Conservation (phyloP, 2,888 invertebrate genomes). For the Sminthurinus aureus region DNA sequence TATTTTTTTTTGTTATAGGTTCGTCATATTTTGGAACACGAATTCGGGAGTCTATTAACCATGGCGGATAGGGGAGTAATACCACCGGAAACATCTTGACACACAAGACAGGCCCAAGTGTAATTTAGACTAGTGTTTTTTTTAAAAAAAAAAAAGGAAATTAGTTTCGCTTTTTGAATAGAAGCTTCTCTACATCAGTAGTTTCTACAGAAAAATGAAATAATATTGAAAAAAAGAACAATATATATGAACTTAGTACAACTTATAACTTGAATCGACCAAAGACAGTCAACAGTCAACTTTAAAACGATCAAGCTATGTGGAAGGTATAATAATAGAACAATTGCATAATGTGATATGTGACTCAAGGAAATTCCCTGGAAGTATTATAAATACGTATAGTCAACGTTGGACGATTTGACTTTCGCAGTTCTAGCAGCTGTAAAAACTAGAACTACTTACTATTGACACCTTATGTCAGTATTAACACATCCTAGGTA, state of each 20-base stretch:
- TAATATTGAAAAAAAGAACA: neutral
- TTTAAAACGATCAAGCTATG: slow-evolving; percentile 21
- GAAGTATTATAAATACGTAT: slow-evolving; percentile 31
- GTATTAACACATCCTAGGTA: slow-evolving; percentile 26
- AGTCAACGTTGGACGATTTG: slow-evolving; percentile 18
- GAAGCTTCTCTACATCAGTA: slow-evolving; percentile 28
- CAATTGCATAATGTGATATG: slow-evolving; percentile 37
- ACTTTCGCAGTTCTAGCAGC: slow-evolving; percentile 8
- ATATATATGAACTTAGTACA: slow-evolving; percentile 33
- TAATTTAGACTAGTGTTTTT: slow-evolving; percentile 42
- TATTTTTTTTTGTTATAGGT: slow-evolving; percentile 70
- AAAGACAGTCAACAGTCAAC: slow-evolving; percentile 25
- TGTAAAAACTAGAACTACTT: neutral
- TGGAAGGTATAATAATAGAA: slow-evolving; percentile 27
- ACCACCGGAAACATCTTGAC: slow-evolving; percentile 59
- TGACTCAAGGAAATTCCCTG: slow-evolving; percentile 36
- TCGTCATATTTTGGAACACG: slow-evolving; percentile 88
- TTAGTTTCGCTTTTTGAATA: neutral
- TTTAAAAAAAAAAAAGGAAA: slow-evolving; percentile 16
- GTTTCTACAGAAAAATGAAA: slow-evolving; percentile 14
- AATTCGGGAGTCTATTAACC: slow-evolving; percentile 85
- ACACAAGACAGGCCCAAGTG: slow-evolving; percentile 58
- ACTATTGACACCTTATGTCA: slow-evolving; percentile 21
- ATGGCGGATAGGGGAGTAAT: slow-evolving; percentile 64
- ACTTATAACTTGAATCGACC: slow-evolving; percentile 30